A percentile compares a stretch with the other conserved stretches of the same genome.
phyloP scores from a whole-genome alignment of 2,888 invertebrate species.

The Taenaris catops region DNA sequence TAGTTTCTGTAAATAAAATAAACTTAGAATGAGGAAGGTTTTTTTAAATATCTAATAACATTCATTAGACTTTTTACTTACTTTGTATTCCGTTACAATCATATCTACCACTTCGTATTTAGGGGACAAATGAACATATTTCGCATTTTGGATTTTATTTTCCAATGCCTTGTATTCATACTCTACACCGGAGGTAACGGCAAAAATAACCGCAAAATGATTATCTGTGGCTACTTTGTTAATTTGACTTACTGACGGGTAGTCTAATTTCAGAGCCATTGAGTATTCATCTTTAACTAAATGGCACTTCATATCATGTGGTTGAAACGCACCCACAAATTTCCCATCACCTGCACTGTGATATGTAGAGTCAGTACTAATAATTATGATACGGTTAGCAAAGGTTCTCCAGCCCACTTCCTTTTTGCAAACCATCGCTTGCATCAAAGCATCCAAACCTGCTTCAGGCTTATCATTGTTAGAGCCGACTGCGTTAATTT shows the following conservation, averaged over 20 bases:
- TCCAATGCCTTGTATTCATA: constrained; percentile 75
- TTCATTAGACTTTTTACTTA: no score
- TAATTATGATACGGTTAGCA: constrained; percentile 86
- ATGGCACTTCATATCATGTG: constrained; percentile 85
- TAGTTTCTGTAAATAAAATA: constrained; percentile 34
- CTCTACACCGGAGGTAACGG: constrained; percentile 69
- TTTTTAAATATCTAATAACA: not conserved
- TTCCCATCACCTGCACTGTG: constrained; percentile 92
- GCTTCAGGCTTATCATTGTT: constrained; percentile 89
- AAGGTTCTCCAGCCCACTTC: constrained; percentile 87
- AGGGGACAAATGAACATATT: constrained; percentile 64
- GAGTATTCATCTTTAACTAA: constrained; percentile 76
- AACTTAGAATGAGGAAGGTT: no score
- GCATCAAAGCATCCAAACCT: constrained; percentile 93
- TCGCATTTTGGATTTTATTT: constrained; percentile 83
- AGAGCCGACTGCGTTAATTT: constrained; percentile 2
- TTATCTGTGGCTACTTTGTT: constrained; percentile 82
- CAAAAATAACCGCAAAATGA: constrained; percentile 89
- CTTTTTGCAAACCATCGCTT: constrained; percentile 85
- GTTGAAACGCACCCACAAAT: constrained; percentile 83
- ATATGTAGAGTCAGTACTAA: constrained; percentile 89
- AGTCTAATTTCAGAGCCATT: constrained; percentile 80
- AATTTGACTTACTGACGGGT: constrained; percentile 88
- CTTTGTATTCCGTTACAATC: constrained; percentile 84
- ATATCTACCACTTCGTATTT: constrained; percentile 82